phyloP scores from a whole-genome alignment of 2,113 vertebrate species.

The Mormyrus lacerda region DNA sequence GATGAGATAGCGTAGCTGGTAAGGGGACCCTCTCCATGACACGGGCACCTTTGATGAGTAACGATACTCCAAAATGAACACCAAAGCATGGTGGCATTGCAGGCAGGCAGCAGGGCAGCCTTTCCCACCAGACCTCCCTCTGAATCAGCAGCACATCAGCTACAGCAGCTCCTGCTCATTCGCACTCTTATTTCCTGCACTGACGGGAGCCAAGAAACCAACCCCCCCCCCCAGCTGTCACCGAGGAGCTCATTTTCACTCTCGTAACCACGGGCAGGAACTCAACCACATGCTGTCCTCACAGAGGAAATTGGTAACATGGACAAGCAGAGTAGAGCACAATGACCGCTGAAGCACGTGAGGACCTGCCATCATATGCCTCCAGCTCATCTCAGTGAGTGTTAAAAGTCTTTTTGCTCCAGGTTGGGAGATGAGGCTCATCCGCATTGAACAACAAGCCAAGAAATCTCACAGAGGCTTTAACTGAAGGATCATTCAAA shows the following conservation, averaged over 20 bases:
- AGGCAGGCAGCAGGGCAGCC: not conserved
- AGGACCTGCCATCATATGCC: not conserved
- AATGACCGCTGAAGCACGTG: not conserved
- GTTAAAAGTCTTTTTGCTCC: not conserved
- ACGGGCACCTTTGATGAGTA: not conserved
- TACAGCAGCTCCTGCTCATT: not conserved
- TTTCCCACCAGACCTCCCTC: not conserved
- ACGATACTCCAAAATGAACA: not conserved
- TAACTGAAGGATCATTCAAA: not conserved
- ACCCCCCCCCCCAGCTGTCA: not conserved
- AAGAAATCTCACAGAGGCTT: not conserved
- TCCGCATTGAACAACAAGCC: not conserved
- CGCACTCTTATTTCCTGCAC: not conserved
- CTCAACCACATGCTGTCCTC: not conserved
- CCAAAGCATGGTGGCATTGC: too few relatives aligned
- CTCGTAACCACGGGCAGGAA: not conserved
- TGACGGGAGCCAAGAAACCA: not conserved
- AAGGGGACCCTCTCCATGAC: not conserved
- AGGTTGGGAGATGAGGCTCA: not conserved
- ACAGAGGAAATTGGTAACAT: not conserved
- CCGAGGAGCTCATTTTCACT: not conserved
- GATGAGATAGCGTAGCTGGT: conserved; percentile 5
- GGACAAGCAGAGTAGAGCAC: not conserved
- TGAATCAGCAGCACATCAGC: not conserved
- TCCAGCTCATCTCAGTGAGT: not conserved